These are phyloP conservation scores for Synergus laeviventris DNA, from an alignment of 2,888 invertebrate genomes.

Conservation along the genomic window DNA sequence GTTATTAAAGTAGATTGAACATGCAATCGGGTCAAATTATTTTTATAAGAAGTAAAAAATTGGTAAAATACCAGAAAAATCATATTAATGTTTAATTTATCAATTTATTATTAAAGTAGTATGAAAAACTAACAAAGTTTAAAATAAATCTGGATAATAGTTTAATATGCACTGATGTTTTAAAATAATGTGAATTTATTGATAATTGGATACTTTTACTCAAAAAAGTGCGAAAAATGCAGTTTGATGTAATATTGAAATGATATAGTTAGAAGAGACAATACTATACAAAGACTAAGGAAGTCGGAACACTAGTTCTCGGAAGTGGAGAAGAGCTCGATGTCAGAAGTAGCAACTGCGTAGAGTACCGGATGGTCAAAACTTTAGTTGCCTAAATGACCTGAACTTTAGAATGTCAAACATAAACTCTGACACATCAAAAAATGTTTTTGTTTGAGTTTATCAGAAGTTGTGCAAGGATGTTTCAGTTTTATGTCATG, in stretches of 20 bases:
- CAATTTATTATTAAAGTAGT: not conserved
- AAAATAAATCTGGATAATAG: not conserved
- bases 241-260: not conserved
- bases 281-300: not conserved
- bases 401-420: slow-evolving; percentile 29
- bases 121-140: not conserved
- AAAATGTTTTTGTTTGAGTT: slow-evolving; percentile 7
- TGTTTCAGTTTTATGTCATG: not conserved
- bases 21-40: not conserved
- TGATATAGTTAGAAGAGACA: not conserved
- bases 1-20: no score
- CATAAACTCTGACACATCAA: slow-evolving; percentile 4
- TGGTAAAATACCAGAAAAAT: not conserved
- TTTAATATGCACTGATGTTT: not conserved
- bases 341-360: not conserved
- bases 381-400: slow-evolving; percentile 15
- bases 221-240: no score
- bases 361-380: slow-evolving; percentile 33
- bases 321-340: slow-evolving; percentile 5
- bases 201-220: not conserved
- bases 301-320: slow-evolving; percentile 29
- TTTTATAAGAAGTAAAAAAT: not conserved
- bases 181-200: not conserved
- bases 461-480: slow-evolving; percentile 9
- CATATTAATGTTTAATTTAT: not conserved